These are phyloP conservation scores for Etheostoma nigrum DNA, from an alignment of 2,797 vertebrate species.

Conservation along the genomic window DNA sequence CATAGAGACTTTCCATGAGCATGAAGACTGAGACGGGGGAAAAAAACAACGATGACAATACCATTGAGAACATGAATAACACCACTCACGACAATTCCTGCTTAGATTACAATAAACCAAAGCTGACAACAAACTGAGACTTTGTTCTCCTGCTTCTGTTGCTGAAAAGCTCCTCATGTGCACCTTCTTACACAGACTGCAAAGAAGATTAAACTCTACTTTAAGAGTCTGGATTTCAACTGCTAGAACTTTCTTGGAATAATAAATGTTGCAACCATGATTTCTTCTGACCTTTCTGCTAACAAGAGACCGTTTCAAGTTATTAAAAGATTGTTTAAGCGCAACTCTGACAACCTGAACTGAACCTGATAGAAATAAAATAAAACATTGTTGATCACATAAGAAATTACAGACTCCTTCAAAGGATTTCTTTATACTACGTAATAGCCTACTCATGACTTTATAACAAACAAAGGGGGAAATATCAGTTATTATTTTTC, in stretches of 20 bases:
- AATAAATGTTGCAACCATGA: background rate
- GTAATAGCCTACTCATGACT: background rate
- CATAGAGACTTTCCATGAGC: background rate
- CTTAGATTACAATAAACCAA: slow-evolving; percentile 55
- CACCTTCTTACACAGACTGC: slow-evolving; percentile 59
- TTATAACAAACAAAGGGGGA: background rate
- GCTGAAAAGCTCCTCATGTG: slow-evolving; percentile 66
- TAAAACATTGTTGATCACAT: no score
- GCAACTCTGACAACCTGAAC: background rate
- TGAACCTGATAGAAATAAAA: no score
- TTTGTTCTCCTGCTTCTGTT: slow-evolving; percentile 60
- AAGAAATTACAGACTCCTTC: no score
- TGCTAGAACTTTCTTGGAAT: slow-evolving; percentile 15
- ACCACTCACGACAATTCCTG: slow-evolving; percentile 42
- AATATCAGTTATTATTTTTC: no score
- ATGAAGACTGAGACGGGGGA: background rate
- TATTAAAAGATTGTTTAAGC: background rate
- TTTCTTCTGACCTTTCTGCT: background rate
- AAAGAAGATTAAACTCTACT: slow-evolving; percentile 71
- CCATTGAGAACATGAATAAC: slow-evolving; percentile 49
- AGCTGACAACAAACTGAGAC: slow-evolving; percentile 63
- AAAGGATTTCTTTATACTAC: background rate
- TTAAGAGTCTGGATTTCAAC: slow-evolving; percentile 20
- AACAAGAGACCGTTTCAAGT: background rate
- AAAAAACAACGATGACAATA: slow-evolving; percentile 5